A percentile compares a stretch with the other conserved stretches of the same genome.
These are phyloP conservation scores for Bombus waltoni DNA, from an alignment of 1,140 invertebrate genomes.

Conservation along the genomic window DNA sequence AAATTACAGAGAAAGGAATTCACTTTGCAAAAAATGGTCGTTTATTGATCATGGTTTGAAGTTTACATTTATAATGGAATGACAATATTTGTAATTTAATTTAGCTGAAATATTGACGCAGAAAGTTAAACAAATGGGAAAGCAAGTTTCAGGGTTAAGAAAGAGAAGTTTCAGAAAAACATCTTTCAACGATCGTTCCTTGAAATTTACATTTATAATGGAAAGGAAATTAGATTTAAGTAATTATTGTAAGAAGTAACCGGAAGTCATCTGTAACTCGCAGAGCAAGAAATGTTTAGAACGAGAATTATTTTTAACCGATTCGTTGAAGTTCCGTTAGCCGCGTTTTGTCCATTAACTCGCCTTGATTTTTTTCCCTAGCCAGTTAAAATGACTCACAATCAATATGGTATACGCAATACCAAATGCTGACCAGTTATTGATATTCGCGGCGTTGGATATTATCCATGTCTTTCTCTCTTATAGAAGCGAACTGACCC, in stretches of 20 bases:
- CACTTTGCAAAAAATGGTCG: no score
- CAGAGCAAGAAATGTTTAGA: no score
- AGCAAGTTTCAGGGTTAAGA: background rate
- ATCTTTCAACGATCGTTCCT: background rate
- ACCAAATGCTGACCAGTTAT: slow-evolving; percentile 13
- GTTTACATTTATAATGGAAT: no score
- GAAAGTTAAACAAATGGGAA: background rate
- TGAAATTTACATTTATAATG: background rate
- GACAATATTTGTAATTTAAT: no score
- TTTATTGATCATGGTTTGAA: no score
- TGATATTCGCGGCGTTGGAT: slow-evolving; percentile 9
- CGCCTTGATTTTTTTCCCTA: background rate
- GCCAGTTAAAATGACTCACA: slow-evolving; percentile 24
- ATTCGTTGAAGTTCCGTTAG: background rate
- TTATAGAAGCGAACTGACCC: no score
- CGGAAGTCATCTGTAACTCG: no score
- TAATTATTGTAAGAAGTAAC: no score
- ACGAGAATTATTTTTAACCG: background rate
- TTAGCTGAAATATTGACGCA: background rate
- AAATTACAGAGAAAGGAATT: no score
- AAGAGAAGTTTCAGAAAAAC: background rate
- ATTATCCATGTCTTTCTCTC: background rate
- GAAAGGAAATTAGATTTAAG: background rate
- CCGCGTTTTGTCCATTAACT: background rate
- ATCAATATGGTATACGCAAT: background rate